These are phyloP conservation scores for Adineta ricciae DNA, from an alignment of 2,888 invertebrate species.

Conservation along the genomic window DNA sequence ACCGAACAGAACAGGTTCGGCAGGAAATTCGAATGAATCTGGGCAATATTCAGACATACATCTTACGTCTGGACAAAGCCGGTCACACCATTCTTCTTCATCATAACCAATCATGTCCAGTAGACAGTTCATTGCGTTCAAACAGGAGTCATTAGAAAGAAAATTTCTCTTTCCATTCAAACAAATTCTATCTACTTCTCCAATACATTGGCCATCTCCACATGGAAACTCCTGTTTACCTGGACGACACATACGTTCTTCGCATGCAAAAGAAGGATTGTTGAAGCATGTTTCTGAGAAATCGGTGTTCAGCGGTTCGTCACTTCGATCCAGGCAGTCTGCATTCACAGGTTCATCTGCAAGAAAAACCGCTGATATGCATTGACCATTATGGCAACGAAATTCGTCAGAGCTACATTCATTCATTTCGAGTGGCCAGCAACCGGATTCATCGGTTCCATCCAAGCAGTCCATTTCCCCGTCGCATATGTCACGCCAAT, in stretches of 20 bases:
- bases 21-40: background rate
- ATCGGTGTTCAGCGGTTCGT: background rate
- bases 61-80: background rate
- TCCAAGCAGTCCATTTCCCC: background rate
- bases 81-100: background rate
- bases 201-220: background rate
- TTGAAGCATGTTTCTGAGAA: background rate
- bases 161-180: background rate
- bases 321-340: background rate
- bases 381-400: background rate
- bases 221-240: background rate
- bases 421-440: background rate
- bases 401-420: background rate
- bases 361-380: background rate
- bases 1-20: background rate
- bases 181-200: background rate
- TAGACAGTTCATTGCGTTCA: background rate
- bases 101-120: background rate
- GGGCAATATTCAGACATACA: background rate
- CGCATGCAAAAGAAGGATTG: background rate
- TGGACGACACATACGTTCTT: background rate
- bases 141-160: background rate
- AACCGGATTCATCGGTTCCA: background rate
- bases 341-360: background rate
- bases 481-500: background rate